These are phyloP conservation scores for Delphinus delphis DNA, from an alignment of 2,113 vertebrate genomes.

Conservation along the genomic window DNA sequence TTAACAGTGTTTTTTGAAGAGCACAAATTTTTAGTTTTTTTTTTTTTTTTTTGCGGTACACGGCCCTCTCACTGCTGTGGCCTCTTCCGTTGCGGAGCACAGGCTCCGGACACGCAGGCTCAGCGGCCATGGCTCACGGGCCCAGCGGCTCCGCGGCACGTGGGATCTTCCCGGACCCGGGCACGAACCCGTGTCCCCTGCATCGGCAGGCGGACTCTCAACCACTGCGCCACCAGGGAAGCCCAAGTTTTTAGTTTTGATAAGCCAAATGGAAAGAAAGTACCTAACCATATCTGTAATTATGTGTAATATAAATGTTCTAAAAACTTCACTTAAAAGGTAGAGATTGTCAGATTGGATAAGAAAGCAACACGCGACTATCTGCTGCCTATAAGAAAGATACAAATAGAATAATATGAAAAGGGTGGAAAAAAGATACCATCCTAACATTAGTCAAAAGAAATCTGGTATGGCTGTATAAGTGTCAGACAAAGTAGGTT, in stretches of 20 bases:
- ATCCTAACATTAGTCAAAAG: background rate
- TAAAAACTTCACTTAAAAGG: background rate
- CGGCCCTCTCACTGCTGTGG: no score
- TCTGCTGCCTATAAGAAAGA: background rate
- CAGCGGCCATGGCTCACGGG: no score
- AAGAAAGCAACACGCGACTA: background rate
- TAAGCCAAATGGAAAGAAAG: background rate
- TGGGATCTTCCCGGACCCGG: no score
- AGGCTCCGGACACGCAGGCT: no score
- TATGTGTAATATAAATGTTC: background rate
- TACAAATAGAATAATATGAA: background rate
- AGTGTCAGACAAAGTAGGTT: background rate
- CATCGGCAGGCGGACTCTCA: no score
- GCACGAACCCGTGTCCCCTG: no score
- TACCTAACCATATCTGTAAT: background rate
- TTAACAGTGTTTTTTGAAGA: background rate
- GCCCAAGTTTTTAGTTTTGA: background rate
- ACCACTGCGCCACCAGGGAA: no score
- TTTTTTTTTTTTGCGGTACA: no score
- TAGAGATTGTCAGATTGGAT: background rate
- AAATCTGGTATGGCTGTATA: background rate
- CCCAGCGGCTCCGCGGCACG: no score
- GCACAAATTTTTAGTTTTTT: background rate
- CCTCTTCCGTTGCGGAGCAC: no score
- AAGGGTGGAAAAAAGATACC: background rate